Evolutionary conservation across 1,140 invertebrate species (phyloP).

Genomic region (Adelges cooleyi): DNA sequence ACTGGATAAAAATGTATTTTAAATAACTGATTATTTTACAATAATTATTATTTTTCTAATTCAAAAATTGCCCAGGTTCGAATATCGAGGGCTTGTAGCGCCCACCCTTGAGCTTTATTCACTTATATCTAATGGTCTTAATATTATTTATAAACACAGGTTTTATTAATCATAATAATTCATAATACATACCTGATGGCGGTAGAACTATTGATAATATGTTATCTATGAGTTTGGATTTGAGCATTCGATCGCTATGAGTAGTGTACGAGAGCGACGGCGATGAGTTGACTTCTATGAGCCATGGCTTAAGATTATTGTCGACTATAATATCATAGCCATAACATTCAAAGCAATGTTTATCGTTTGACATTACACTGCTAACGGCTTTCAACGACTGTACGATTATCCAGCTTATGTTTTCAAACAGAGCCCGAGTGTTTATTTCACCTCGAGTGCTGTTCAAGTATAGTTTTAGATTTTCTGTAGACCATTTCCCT

Average conservation of each 20-base stretch:
- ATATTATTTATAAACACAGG: not conserved
- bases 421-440: constrained; percentile 68
- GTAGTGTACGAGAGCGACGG: not conserved
- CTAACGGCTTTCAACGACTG: constrained; percentile 68
- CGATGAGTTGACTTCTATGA: constrained; percentile 51
- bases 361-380: constrained; percentile 59
- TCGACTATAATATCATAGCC: constrained; percentile 84
- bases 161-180: not conserved
- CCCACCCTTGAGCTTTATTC: not conserved
- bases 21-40: not conserved
- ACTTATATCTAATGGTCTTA: not conserved
- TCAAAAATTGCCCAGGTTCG: too few species aligned
- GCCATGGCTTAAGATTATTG: constrained; percentile 70
- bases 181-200: not conserved
- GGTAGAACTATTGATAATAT: not conserved
- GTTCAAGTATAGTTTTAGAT: constrained; percentile 78
- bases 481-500: constrained; percentile 85
- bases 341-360: constrained; percentile 72
- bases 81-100: too few species aligned
- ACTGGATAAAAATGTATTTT: too few species aligned
- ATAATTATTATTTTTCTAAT: not conserved
- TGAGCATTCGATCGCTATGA: not conserved
- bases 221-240: constrained; percentile 4
- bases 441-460: constrained; percentile 77
- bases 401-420: constrained; percentile 79